Conservation (phyloP, 2,113 vertebrate genomes). For the Gymnogyps californianus region DNA sequence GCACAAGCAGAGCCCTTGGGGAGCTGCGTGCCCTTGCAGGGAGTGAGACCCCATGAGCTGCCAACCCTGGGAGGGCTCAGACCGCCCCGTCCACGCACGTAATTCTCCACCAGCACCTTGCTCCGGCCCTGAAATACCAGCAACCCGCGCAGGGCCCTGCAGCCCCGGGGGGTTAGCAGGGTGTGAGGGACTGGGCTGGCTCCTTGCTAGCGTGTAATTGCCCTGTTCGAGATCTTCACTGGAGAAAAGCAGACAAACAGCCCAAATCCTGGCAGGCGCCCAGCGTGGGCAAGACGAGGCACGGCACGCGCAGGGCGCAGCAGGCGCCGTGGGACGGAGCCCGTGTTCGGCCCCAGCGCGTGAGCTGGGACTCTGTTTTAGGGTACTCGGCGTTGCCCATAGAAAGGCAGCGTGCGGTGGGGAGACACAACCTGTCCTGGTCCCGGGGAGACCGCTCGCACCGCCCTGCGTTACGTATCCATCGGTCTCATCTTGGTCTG, state of each 20-base stretch:
- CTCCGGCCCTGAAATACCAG: neutral
- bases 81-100: fast-evolving
- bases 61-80: neutral
- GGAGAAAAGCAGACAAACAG: neutral
- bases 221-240: neutral
- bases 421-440: neutral
- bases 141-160: fast-evolving
- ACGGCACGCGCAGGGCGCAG: neutral
- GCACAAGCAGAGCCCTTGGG: neutral
- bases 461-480: fast-evolving
- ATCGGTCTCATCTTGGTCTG: fast-evolving
- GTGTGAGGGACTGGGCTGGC: neutral
- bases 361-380: neutral
- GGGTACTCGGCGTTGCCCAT: fast-evolving
- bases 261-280: neutral
- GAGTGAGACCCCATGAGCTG: neutral
- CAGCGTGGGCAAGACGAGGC: neutral
- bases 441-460: fast-evolving
- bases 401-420: no score
- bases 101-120: neutral
- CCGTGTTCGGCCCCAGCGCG: fast-evolving
- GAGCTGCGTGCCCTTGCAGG: neutral
- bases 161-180: neutral
- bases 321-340: neutral
- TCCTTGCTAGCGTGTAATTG: neutral